Evolutionary conservation across 92 coral and sea anemone genomes (phyloP).

Genomic region (Phenganax stokvisi): DNA sequence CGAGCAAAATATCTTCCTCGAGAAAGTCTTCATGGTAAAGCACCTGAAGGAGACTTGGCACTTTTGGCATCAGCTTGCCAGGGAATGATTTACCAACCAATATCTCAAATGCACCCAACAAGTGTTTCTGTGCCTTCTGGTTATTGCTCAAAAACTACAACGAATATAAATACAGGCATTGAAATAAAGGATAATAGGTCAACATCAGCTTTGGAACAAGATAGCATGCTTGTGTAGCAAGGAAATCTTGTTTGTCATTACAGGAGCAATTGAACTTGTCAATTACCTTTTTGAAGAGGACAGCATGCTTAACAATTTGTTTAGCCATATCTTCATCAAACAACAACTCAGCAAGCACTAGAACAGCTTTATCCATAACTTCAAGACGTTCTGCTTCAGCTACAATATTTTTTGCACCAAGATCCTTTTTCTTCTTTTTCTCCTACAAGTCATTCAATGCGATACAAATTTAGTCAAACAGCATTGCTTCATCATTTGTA

Average conservation of each 20-base stretch:
- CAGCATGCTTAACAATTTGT: conserved; percentile 74
- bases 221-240: not conserved
- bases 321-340: conserved; percentile 75
- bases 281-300: conserved; percentile 77
- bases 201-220: too few relatives aligned
- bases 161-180: not conserved
- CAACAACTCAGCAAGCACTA: conserved; percentile 85
- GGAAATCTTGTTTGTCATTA: not conserved
- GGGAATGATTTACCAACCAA: conserved; percentile 95
- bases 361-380: conserved; percentile 85
- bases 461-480: not conserved
- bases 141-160: conserved; percentile 78
- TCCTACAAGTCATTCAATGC: conserved; percentile 42
- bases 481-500: too few relatives aligned
- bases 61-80: conserved; percentile 74
- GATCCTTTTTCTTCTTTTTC: conserved; percentile 56
- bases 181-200: too few relatives aligned
- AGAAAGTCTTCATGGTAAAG: conserved; percentile 75
- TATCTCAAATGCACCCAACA: conserved; percentile 95
- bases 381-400: conserved; percentile 97
- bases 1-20: conserved; percentile 82
- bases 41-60: conserved; percentile 76
- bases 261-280: not conserved
- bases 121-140: conserved; percentile 93
- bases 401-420: conserved; percentile 64